Evolutionary conservation across 2,888 invertebrate species (phyloP).

Genomic region (Augochlorella aurata): DNA sequence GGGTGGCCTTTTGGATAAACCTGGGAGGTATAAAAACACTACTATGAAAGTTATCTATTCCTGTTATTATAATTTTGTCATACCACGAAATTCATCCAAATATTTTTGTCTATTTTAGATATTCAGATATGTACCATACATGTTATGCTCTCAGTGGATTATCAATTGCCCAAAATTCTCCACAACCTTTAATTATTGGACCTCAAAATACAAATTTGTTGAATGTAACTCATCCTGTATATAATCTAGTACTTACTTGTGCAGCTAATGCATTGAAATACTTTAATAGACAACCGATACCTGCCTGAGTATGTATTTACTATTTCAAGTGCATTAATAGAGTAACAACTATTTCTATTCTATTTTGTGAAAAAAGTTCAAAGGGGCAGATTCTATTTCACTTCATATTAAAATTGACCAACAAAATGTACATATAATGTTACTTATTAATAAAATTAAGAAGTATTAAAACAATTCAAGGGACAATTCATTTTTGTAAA

Average conservation of each 20-base stretch:
- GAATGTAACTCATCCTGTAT: conserved; percentile 76
- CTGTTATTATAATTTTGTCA: not conserved
- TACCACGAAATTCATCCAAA: not conserved
- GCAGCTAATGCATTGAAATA: conserved; percentile 74
- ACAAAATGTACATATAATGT: conserved; percentile 50
- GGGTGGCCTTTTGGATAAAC: conserved; percentile 98
- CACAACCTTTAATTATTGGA: conserved; percentile 78
- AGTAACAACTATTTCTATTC: conserved; percentile 48
- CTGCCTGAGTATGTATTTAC: conserved; percentile 63
- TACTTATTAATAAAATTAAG: conserved; percentile 48
- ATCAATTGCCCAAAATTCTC: conserved; percentile 93
- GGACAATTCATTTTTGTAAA: not conserved
- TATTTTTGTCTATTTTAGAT: conserved; percentile 83
- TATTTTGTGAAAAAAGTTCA: conserved; percentile 34
- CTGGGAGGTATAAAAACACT: conserved; percentile 89
- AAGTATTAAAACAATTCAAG: conserved; percentile 12
- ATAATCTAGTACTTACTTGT: conserved; percentile 74
- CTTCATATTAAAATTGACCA: conserved; percentile 53
- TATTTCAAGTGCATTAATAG: conserved; percentile 40
- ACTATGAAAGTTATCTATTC: not conserved
- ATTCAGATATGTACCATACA: conserved; percentile 97
- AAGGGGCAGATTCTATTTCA: conserved; percentile 34
- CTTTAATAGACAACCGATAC: conserved; percentile 73
- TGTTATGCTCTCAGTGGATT: conserved; percentile 98
- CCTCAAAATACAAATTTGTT: conserved; percentile 74